A percentile compares a stretch with the other conserved stretches of the same genome.
Conservation (phyloP, 2,113 vertebrate species). For the Garra rufa region DNA sequence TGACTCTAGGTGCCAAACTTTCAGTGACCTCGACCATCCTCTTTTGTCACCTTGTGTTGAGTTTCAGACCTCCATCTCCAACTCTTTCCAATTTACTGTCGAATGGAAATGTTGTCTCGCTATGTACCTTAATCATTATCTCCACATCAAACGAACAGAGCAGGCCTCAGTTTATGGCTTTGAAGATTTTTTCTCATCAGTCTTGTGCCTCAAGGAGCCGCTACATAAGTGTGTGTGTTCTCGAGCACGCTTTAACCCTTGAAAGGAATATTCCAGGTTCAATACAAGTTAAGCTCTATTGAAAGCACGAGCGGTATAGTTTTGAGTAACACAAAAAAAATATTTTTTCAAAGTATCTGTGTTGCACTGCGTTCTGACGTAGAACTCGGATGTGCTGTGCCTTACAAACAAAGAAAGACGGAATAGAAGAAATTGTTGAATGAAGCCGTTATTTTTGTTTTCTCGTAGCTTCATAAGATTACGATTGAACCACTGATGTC, state of each 20-base stretch:
- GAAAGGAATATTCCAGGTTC: slow-evolving; percentile 33
- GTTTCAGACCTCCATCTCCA: slow-evolving; percentile 37
- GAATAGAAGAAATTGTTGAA: no score
- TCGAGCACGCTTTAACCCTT: slow-evolving; percentile 60
- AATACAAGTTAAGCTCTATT: background rate
- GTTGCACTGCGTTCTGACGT: no score
- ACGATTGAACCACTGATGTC: no score
- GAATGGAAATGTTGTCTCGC: slow-evolving; percentile 58
- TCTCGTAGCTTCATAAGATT: no score
- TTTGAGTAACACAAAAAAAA: background rate
- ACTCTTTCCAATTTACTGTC: slow-evolving; percentile 54
- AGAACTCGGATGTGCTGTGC: no score
- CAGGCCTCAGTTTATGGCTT: slow-evolving; percentile 67
- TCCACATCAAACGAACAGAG: slow-evolving; percentile 72
- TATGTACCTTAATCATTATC: slow-evolving; percentile 73
- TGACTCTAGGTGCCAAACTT: slow-evolving; percentile 22
- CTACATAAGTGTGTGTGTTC: slow-evolving; percentile 57
- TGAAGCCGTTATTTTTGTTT: no score
- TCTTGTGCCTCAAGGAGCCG: slow-evolving; percentile 63
- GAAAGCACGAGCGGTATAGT: background rate
- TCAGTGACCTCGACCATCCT: slow-evolving; percentile 32
- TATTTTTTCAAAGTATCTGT: no score
- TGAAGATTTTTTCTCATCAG: slow-evolving; percentile 69
- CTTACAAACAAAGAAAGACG: no score
- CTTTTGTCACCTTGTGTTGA: background rate